Conservation (phyloP, 2,797 vertebrate genomes). For the Poecile montanus region DNA sequence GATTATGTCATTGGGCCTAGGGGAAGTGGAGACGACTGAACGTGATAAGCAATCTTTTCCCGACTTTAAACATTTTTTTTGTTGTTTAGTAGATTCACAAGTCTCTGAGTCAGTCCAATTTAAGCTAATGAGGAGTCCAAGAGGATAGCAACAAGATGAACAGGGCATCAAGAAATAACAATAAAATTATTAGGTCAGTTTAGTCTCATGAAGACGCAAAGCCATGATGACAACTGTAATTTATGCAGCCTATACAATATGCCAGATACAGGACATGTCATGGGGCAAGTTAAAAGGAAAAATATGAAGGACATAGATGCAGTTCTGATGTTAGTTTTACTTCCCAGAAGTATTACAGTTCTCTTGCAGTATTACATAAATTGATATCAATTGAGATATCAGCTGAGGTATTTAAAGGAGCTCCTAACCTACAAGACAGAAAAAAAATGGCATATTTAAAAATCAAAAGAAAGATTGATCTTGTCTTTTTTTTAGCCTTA, state of each 20-base stretch:
- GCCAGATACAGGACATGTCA: neutral
- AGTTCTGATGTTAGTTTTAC: neutral
- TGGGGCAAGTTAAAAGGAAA: neutral
- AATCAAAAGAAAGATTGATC: neutral
- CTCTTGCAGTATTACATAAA: neutral
- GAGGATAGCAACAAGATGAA: slow-evolving; percentile 13
- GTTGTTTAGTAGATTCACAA: slow-evolving; percentile 3
- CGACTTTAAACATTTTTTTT: neutral
- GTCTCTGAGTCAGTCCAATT: slow-evolving; percentile 1
- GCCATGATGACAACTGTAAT: neutral
- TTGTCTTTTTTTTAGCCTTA: neutral
- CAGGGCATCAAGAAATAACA: slow-evolving; percentile 1
- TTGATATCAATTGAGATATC: neutral
- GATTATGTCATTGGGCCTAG: slow-evolving; percentile 40
- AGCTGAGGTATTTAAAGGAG: neutral
- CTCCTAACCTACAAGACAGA: neutral
- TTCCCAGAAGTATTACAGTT: neutral
- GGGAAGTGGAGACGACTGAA: slow-evolving; percentile 8
- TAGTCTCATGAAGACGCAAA: neutral
- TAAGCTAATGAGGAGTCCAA: slow-evolving; percentile 25
- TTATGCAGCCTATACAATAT: neutral
- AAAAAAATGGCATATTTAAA: neutral
- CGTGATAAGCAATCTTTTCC: neutral
- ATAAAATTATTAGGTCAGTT: slow-evolving; percentile 26
- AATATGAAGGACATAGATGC: neutral